A percentile compares a stretch with the other conserved stretches of the same genome.
These are phyloP conservation scores for Pachyramphus minor DNA, from an alignment of 2,113 vertebrate genomes.

Conservation along the genomic window DNA sequence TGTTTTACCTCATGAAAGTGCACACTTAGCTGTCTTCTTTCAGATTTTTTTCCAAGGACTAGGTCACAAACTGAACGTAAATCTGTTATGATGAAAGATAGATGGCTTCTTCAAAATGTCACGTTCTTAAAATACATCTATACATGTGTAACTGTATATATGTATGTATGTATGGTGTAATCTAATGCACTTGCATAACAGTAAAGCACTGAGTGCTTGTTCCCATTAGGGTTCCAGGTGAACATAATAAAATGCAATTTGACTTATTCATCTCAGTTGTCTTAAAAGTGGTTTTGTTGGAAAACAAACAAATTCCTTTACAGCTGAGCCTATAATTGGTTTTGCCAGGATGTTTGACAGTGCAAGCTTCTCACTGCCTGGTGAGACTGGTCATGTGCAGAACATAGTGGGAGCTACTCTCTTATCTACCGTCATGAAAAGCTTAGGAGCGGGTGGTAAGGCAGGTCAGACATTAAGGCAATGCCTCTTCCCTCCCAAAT, in stretches of 20 bases:
- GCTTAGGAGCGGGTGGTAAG: neutral
- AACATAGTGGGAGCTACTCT: conserved; percentile 18
- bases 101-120: conserved; percentile 64
- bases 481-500: neutral
- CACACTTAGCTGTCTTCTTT: conserved; percentile 13
- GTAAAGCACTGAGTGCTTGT: neutral
- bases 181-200: conserved; percentile 24
- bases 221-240: neutral
- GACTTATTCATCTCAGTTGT: neutral
- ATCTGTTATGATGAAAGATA: conserved; percentile 53
- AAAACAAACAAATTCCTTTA: neutral
- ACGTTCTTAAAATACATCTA: conserved; percentile 58
- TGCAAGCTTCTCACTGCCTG: neutral
- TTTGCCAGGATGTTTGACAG: neutral
- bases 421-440: conserved; percentile 24
- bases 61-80: conserved; percentile 42
- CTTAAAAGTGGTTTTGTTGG: neutral
- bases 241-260: neutral
- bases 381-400: neutral
- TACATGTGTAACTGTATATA: conserved; percentile 55
- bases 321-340: neutral
- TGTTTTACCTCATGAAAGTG: neutral
- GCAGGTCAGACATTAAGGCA: neutral
- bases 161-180: conserved; percentile 20
- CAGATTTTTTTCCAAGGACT: conserved; percentile 40